Conservation (phyloP, 2,797 vertebrate species). For the Craterocephalus amniculus region DNA sequence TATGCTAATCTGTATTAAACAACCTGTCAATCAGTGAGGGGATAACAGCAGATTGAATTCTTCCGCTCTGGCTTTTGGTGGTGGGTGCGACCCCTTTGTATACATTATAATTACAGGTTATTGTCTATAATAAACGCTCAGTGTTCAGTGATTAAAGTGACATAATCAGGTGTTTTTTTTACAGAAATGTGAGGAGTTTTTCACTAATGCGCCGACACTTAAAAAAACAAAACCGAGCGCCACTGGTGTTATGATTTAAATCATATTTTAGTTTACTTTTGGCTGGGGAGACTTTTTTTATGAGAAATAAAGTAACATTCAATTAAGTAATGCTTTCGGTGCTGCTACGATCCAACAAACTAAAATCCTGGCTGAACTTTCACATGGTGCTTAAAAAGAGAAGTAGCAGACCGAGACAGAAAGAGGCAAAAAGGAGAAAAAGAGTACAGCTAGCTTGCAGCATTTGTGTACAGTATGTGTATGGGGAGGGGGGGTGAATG, state of each 20-base stretch:
- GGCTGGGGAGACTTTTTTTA: background rate
- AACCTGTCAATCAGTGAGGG: slow-evolving; percentile 29
- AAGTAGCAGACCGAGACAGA: slow-evolving; percentile 18
- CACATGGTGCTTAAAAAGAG: slow-evolving; percentile 32
- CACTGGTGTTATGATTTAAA: slow-evolving; percentile 33
- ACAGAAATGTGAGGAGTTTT: slow-evolving; percentile 8
- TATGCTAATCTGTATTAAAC: slow-evolving; percentile 37
- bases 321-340: background rate
- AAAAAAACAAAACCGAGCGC: slow-evolving; percentile 16
- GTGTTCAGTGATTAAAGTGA: slow-evolving; percentile 48
- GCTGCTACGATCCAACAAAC: background rate
- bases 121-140: slow-evolving; percentile 22
- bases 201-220: slow-evolving; percentile 12
- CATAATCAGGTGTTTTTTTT: slow-evolving; percentile 35
- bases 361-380: slow-evolving; percentile 15
- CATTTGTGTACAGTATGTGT: slow-evolving; percentile 37
- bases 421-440: slow-evolving; percentile 40
- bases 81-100: slow-evolving; percentile 38
- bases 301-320: background rate
- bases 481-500: slow-evolving; percentile 39
- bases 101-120: slow-evolving; percentile 35
- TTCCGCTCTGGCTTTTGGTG: slow-evolving; percentile 11
- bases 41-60: slow-evolving; percentile 34
- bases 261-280: slow-evolving; percentile 71
- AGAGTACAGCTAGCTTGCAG: slow-evolving; percentile 58